A percentile compares a stretch with the other conserved stretches of the same genome.
phyloP scores from a whole-genome alignment of 2,888 invertebrate genomes.

The Germaria angustata region DNA sequence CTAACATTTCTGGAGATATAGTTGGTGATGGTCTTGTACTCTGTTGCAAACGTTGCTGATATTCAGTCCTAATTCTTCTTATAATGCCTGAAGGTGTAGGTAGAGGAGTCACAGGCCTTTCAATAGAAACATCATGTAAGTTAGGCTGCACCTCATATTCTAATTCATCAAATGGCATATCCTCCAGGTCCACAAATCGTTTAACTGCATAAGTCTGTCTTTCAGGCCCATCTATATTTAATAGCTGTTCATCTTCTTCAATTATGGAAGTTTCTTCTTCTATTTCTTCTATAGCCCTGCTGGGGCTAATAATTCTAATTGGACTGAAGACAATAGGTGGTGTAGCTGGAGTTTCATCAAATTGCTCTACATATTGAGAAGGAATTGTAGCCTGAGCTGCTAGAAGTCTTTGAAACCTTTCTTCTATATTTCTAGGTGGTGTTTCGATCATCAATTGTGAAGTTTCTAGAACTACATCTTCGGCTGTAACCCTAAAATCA shows the following conservation, averaged over 20 bases:
- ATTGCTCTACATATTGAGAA: background rate
- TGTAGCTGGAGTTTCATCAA: background rate
- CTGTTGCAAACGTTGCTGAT: conserved; percentile 9
- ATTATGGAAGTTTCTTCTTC: background rate
- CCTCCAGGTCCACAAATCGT: conserved; percentile 42
- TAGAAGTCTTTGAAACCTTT: conserved; percentile 37
- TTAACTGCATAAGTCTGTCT: background rate
- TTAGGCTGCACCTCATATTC: conserved; percentile 44
- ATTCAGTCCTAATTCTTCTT: background rate
- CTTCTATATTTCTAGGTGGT: conserved; percentile 28
- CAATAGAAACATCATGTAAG: conserved; percentile 40
- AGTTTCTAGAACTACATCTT: conserved; percentile 3
- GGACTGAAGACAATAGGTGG: conserved; percentile 9
- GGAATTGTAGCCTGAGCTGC: background rate
- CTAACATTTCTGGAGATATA: background rate
- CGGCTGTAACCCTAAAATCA: conserved; percentile 8
- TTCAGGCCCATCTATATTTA: conserved; percentile 23
- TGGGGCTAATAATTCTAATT: conserved; percentile 26
- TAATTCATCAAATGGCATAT: conserved; percentile 59
- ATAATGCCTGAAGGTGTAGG: conserved; percentile 48
- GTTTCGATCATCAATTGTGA: conserved; percentile 39
- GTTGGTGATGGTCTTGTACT: background rate
- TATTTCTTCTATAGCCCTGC: background rate
- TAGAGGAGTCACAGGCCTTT: conserved; percentile 34
- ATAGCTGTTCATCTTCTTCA: background rate